A percentile compares a stretch with the other conserved stretches of the same genome.
phyloP scores from a whole-genome alignment of 2,888 invertebrate genomes.

The Andrena bicolor region DNA sequence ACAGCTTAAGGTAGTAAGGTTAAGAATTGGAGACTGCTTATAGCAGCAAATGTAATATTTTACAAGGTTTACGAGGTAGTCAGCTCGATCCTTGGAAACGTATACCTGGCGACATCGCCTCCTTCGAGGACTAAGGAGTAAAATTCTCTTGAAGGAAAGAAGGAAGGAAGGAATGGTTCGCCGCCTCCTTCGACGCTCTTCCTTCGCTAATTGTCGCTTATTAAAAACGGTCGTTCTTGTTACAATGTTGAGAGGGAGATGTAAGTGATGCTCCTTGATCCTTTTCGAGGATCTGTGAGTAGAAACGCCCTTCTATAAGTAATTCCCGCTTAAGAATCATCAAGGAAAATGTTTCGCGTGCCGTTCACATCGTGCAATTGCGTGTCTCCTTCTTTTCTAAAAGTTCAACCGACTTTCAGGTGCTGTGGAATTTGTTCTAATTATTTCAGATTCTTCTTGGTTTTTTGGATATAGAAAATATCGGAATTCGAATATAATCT shows the following conservation, averaged over 20 bases:
- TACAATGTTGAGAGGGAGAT: constrained; percentile 51
- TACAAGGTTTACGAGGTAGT: constrained; percentile 78
- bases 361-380: not conserved
- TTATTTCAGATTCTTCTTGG: not conserved
- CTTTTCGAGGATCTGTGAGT: constrained; percentile 45
- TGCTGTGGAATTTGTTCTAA: not conserved
- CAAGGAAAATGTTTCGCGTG: constrained; percentile 15
- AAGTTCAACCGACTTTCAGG: not conserved
- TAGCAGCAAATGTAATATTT: constrained; percentile 76
- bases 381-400: not conserved
- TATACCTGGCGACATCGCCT: constrained; percentile 67
- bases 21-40: constrained; percentile 70
- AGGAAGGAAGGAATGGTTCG: constrained; percentile 17
- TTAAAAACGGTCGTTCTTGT: constrained; percentile 79
- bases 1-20: constrained; percentile 43
- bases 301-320: constrained; percentile 32
- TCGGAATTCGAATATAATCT: no score
- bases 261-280: constrained; percentile 53
- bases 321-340: constrained; percentile 43
- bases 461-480: no score
- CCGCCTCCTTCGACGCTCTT: constrained; percentile 49
- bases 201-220: constrained; percentile 82
- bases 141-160: constrained; percentile 46
- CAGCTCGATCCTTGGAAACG: constrained; percentile 66
- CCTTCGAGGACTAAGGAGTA: constrained; percentile 26